These are phyloP conservation scores for Drosophila kuntzei DNA, from an alignment of 2,888 invertebrate species.

Conservation along the genomic window DNA sequence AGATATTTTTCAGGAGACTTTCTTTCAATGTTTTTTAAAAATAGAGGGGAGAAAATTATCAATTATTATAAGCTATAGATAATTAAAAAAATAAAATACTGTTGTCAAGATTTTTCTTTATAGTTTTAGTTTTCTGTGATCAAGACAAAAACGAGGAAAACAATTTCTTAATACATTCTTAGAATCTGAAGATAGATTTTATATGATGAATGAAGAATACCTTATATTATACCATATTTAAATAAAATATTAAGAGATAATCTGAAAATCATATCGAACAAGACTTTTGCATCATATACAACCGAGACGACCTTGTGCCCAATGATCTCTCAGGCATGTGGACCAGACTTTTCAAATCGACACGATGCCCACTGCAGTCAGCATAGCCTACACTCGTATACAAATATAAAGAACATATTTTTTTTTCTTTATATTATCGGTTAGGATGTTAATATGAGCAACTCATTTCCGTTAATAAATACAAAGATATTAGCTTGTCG, in stretches of 20 bases:
- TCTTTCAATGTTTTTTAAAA: background rate
- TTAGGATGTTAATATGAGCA: slow-evolving; percentile 60
- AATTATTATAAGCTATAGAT: background rate
- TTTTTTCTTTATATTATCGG: slow-evolving; percentile 16
- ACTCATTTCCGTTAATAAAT: slow-evolving; percentile 48
- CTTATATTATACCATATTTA: background rate
- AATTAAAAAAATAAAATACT: too few relatives aligned
- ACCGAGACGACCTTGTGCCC: slow-evolving; percentile 53
- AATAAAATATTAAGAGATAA: background rate
- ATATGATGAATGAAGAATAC: background rate
- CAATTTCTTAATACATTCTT: background rate
- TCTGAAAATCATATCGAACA: background rate
- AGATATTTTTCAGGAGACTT: too few relatives aligned
- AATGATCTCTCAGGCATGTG: slow-evolving; percentile 25
- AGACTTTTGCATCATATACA: slow-evolving; percentile 19
- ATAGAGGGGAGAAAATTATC: background rate
- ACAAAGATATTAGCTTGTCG: slow-evolving; percentile 1
- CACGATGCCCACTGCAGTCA: slow-evolving; percentile 29
- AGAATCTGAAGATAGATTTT: too few relatives aligned
- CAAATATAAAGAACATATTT: slow-evolving; percentile 11
- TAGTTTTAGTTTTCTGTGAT: too few relatives aligned
- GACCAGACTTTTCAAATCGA: slow-evolving; percentile 40
- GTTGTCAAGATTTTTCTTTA: too few relatives aligned
- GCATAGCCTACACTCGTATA: background rate
- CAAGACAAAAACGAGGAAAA: background rate